phyloP scores from a whole-genome alignment of 2,113 vertebrate genomes.

The Bos taurus region ARS-UCD2.0 NC_037332.1:65882501-65883000 shows the following conservation, averaged over 20 bases:
- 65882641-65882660: neutral
- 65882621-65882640: neutral
- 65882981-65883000: neutral
- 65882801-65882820: neutral
- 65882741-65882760: neutral
- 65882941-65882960: neutral
- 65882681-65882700: neutral
- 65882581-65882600: neutral
- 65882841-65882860: neutral
- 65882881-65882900: neutral
- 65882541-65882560: neutral
- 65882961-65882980: neutral
- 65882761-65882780: neutral
- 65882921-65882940: neutral
- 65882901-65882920: neutral
- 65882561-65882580: constrained; percentile 19
- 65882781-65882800: neutral
- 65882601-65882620: neutral
- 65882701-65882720: neutral
- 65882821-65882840: neutral
- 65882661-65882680: neutral
- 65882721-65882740: neutral
- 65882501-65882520: neutral
- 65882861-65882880: neutral
- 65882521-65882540: neutral